phyloP scores from a whole-genome alignment of 2,113 vertebrate species.

The Silurus glanis region DNA sequence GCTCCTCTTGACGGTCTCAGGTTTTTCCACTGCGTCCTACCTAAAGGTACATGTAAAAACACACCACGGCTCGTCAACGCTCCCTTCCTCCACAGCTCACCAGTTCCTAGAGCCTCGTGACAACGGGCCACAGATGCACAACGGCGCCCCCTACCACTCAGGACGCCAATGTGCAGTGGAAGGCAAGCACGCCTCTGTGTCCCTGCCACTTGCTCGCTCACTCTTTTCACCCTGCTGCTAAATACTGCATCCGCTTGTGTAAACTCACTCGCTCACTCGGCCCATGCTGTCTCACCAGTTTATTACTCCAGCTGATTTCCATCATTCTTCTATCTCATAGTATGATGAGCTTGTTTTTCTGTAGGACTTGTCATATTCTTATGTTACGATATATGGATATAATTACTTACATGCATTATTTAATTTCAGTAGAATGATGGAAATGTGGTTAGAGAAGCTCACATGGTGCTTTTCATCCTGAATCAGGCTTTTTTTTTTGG shows the following conservation, averaged over 20 bases:
- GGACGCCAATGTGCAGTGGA: constrained; percentile 98
- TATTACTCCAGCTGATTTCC: constrained; percentile 17
- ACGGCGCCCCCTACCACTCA: constrained; percentile 97
- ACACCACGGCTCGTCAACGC: constrained; percentile 96
- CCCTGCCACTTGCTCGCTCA: constrained; percentile 57
- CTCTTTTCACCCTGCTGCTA: constrained; percentile 69
- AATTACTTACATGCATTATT: neutral
- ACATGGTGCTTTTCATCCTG: neutral
- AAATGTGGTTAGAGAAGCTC: neutral
- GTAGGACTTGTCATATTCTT: neutral
- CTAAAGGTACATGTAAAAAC: constrained; percentile 99
- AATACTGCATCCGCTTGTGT: constrained; percentile 61
- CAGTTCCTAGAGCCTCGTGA: constrained; percentile 91
- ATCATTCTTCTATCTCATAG: constrained; percentile 13
- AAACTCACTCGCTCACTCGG: constrained; percentile 42
- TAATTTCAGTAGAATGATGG: constrained; percentile 5
- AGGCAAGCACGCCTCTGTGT: constrained; percentile 90
- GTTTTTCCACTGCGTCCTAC: constrained; percentile 99
- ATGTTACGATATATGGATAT: neutral
- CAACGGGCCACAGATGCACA: constrained; percentile 89
- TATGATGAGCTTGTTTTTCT: neutral
- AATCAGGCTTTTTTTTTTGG: neutral
- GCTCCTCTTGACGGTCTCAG: constrained; percentile 89
- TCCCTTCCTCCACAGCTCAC: constrained; percentile 78
- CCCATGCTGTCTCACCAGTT: constrained; percentile 51